Evolutionary conservation across 2,888 invertebrate species (phyloP).

Genomic region (Endomychus coccineus): DNA sequence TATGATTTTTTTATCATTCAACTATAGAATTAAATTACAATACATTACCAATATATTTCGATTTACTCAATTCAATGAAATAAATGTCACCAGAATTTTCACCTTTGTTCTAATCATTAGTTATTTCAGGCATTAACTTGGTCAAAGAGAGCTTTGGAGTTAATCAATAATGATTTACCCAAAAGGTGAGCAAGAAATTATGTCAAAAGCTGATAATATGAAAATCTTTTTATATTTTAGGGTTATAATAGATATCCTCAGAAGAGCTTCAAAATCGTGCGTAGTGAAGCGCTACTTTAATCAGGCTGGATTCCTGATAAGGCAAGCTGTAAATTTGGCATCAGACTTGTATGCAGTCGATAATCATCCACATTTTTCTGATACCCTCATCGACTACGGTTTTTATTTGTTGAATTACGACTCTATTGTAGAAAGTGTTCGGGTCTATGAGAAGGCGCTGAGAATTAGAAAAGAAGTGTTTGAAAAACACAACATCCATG

Average conservation of each 20-base stretch:
- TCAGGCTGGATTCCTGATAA: constrained; percentile 73
- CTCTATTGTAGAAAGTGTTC: constrained; percentile 75
- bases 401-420: constrained; percentile 87
- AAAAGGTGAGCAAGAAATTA: constrained; percentile 45
- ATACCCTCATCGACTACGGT: constrained; percentile 80
- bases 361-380: constrained; percentile 75
- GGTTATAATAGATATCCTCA: constrained; percentile 71
- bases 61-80: too few relatives aligned
- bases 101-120: too few relatives aligned
- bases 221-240: too few relatives aligned
- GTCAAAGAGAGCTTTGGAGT: constrained; percentile 67
- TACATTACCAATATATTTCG: too few relatives aligned
- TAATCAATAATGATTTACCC: constrained; percentile 57
- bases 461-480: constrained; percentile 68
- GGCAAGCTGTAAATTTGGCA: constrained; percentile 70
- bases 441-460: constrained; percentile 72
- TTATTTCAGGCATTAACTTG: constrained; percentile 59
- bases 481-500: constrained; percentile 76
- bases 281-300: constrained; percentile 80
- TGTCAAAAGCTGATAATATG: too few relatives aligned
- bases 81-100: too few relatives aligned
- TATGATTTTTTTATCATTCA: too few relatives aligned
- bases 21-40: too few relatives aligned
- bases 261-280: constrained; percentile 83
- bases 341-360: constrained; percentile 52